These are phyloP conservation scores for Eretmocerus hayati DNA, from an alignment of 2,888 invertebrate species.

Conservation along the genomic window DNA sequence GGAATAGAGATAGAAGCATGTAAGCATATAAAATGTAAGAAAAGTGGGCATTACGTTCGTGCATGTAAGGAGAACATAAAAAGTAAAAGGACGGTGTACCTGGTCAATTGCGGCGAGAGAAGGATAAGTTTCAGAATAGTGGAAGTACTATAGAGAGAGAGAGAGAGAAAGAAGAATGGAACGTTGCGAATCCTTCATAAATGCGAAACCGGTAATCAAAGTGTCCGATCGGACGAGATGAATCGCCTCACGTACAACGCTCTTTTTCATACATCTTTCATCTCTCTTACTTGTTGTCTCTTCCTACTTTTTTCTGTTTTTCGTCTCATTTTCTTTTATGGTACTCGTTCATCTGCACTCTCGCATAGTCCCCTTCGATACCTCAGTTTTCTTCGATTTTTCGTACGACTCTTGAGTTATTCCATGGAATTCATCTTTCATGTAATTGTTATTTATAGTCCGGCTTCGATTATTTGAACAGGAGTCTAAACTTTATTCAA, in stretches of 20 bases:
- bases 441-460: no score
- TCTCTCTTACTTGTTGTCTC: neutral
- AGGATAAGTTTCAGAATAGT: no score
- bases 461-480: no score
- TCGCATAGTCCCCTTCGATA: conserved; percentile 9
- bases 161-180: conserved; percentile 25
- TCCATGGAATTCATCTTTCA: no score
- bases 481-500: no score
- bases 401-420: no score
- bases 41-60: conserved; percentile 15
- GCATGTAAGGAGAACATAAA: conserved; percentile 6
- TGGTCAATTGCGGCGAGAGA: no score
- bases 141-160: conserved; percentile 6
- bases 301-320: conserved; percentile 8
- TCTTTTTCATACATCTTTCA: conserved; percentile 17
- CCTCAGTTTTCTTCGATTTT: no score
- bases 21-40: conserved; percentile 16
- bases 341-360: conserved; percentile 13
- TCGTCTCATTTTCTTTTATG: conserved; percentile 17
- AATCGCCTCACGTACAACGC: conserved; percentile 32
- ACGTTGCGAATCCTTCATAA: conserved; percentile 34
- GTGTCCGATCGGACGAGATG: conserved; percentile 42
- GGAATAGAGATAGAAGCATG: conserved; percentile 16
- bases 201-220: conserved; percentile 43
- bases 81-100: neutral